Evolutionary conservation across 1,140 invertebrate species (phyloP).

Genomic region (Myzus persicae): DNA sequence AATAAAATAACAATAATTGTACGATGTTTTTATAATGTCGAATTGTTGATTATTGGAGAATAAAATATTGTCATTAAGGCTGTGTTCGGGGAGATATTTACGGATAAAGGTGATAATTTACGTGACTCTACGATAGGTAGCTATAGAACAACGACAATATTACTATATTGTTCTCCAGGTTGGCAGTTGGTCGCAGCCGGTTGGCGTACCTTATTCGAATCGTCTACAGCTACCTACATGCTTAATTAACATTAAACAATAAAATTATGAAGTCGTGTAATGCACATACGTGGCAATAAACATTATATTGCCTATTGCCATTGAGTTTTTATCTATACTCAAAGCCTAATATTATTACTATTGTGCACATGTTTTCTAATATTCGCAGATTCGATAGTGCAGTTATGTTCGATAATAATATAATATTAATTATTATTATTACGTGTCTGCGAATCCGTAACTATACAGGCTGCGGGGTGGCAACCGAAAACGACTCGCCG

Average conservation of each 20-base stretch:
- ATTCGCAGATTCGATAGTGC: background rate
- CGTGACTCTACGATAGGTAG: background rate
- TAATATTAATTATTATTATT: no score
- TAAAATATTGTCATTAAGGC: background rate
- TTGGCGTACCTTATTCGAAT: background rate
- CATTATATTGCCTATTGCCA: background rate
- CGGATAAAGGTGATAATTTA: background rate
- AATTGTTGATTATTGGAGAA: background rate
- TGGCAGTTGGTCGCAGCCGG: background rate
- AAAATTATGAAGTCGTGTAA: background rate
- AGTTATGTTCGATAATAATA: background rate
- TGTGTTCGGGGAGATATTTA: background rate
- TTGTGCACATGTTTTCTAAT: no score
- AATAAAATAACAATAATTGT: background rate
- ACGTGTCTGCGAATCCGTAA: background rate
- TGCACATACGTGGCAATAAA: background rate
- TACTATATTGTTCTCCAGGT: background rate
- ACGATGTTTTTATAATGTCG: background rate
- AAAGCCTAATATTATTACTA: no score
- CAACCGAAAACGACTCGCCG: background rate
- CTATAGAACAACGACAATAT: no score
- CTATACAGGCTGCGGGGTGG: background rate
- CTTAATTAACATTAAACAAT: no score
- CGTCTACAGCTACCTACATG: background rate
- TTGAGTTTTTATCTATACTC: background rate